Conservation (phyloP, 2,113 vertebrate species). For the Cyprinodon variegatus region DNA sequence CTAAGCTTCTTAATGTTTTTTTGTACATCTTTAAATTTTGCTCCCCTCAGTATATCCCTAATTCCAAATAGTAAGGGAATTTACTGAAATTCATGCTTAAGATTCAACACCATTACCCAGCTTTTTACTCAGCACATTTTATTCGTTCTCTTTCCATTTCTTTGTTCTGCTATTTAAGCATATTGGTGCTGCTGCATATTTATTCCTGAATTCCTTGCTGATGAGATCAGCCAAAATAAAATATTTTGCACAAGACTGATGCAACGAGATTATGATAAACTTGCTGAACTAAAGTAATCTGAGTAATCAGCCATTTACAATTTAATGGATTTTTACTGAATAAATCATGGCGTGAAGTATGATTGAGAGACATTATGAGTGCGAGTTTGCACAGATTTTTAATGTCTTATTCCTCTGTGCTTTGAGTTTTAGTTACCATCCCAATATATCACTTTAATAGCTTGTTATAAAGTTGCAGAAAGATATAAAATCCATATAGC, state of each 20-base stretch:
- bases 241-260: background rate
- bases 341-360: background rate
- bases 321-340: background rate
- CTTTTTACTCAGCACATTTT: constrained; percentile 6
- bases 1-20: background rate
- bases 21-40: background rate
- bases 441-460: constrained; percentile 24
- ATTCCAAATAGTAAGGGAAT: no score
- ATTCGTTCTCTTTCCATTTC: background rate
- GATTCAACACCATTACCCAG: constrained; percentile 4
- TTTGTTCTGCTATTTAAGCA: background rate
- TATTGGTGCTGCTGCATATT: background rate
- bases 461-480: background rate
- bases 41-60: background rate
- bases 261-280: background rate
- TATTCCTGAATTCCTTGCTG: constrained; percentile 3
- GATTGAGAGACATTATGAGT: background rate
- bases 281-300: background rate
- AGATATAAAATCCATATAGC: constrained; percentile 33
- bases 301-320: background rate
- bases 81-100: background rate
- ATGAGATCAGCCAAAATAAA: background rate
- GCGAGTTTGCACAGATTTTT: constrained; percentile 8
- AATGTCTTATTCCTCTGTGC: constrained; percentile 4
- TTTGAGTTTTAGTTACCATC: constrained; percentile 32